Conservation (phyloP, 2,797 vertebrate genomes). For the Crocidura indochinensis region DNA sequence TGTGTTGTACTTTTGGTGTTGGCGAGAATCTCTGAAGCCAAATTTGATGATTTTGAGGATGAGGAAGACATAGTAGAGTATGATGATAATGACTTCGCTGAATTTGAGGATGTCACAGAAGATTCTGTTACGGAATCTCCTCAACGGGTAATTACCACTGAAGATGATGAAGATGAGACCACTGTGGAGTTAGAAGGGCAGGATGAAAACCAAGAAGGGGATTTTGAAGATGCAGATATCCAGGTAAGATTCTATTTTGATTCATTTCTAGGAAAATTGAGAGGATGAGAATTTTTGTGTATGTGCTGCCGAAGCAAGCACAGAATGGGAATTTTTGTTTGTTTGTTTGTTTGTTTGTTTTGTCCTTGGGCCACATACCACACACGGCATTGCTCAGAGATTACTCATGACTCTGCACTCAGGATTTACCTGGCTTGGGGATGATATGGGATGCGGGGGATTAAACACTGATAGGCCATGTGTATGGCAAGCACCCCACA, state of each 20-base stretch:
- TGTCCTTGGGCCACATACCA: too few species aligned
- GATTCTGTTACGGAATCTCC: conserved; percentile 92
- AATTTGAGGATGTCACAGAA: conserved; percentile 97
- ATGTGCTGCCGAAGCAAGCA: too few species aligned
- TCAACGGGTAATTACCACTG: conserved; percentile 89
- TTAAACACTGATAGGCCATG: too few species aligned
- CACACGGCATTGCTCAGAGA: too few species aligned
- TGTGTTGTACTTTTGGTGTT: conserved; percentile 79
- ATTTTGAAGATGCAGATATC: conserved; percentile 95
- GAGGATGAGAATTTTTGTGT: not conserved
- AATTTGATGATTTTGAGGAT: conserved; percentile 98
- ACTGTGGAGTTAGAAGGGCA: conserved; percentile 96
- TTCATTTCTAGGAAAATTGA: conserved; percentile 12
- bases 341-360: too few species aligned
- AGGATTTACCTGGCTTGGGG: too few species aligned
- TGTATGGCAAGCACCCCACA: too few species aligned
- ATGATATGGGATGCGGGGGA: too few species aligned
- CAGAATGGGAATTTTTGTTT: too few species aligned
- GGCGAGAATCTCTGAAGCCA: conserved; percentile 90
- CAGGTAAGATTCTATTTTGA: conserved; percentile 90
- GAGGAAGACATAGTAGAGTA: conserved; percentile 97
- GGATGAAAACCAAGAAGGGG: conserved; percentile 94
- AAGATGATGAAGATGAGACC: conserved; percentile 96
- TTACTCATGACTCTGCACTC: too few species aligned
- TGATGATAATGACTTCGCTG: conserved; percentile 99